phyloP scores from a whole-genome alignment of 1,140 invertebrate species.

The Leptopilina boulardi region DNA sequence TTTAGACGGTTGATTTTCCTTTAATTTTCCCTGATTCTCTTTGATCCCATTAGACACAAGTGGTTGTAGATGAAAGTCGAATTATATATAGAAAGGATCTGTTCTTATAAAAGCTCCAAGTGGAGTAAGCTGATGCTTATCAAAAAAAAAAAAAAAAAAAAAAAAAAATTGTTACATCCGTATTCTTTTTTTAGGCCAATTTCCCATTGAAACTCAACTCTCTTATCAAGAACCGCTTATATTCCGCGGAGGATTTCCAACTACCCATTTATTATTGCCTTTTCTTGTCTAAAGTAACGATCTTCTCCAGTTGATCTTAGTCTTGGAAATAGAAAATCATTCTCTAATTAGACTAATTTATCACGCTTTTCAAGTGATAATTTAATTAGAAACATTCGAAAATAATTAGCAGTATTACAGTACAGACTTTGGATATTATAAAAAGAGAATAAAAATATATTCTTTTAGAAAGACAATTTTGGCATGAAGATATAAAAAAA shows the following conservation, averaged over 20 bases:
- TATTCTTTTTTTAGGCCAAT: neutral
- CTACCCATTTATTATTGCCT: neutral
- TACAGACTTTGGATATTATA: no score
- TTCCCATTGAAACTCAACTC: neutral
- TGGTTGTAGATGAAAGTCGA: neutral
- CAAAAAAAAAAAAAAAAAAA: neutral
- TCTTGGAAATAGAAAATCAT: neutral
- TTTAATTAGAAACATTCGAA: neutral
- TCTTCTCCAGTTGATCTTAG: neutral
- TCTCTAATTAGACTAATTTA: neutral
- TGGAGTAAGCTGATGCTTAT: neutral
- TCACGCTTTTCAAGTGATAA: neutral
- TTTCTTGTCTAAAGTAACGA: constrained; percentile 16
- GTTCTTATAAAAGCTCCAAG: neutral
- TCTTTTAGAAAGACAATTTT: no score
- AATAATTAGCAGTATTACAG: no score
- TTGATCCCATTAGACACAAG: neutral
- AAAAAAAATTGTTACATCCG: neutral
- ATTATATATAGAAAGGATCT: neutral
- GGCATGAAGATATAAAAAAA: no score
- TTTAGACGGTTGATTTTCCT: neutral
- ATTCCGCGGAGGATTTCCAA: neutral
- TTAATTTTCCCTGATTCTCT: neutral
- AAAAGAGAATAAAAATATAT: no score
- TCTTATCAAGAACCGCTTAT: neutral